A percentile compares a stretch with the other conserved stretches of the same genome.
phyloP scores from a whole-genome alignment of 2,113 vertebrate genomes.

The Vicugna pacos region DNA sequence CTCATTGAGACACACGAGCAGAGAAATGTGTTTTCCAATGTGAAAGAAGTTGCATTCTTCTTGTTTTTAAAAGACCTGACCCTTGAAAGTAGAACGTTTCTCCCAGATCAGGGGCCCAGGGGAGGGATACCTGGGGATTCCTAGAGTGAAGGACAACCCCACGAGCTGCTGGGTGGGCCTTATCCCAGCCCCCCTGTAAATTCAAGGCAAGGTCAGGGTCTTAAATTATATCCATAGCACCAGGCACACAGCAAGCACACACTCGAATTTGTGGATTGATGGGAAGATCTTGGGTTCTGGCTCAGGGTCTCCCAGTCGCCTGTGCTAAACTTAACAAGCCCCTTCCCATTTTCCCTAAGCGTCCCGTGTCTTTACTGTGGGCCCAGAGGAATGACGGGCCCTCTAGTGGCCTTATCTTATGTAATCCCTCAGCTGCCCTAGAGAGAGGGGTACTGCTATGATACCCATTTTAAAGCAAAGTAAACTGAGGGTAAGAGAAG shows the following conservation, averaged over 20 bases:
- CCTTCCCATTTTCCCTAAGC: not conserved
- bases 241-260: rapidly evolving
- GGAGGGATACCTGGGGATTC: not conserved
- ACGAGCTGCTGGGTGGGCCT: rapidly evolving
- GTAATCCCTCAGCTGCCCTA: not conserved
- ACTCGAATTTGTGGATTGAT: not conserved
- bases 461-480: not conserved
- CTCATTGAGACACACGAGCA: conserved; percentile 65
- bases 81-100: conserved; percentile 44
- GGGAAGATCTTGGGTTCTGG: not conserved
- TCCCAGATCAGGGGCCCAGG: not conserved
- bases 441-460: not conserved
- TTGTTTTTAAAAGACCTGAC: not conserved
- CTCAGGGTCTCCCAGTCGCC: not conserved
- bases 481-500: not conserved
- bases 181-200: not conserved
- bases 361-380: not conserved
- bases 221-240: not conserved
- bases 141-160: not conserved
- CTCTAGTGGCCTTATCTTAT: not conserved
- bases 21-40: conserved; percentile 3
- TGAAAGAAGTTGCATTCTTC: not conserved
- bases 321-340: not conserved
- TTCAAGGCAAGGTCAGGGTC: not conserved
- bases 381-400: rapidly evolving